Base-by-base conservation (phyloP, 2,888 invertebrate genomes). In the Drosophila ezoana region DNA sequence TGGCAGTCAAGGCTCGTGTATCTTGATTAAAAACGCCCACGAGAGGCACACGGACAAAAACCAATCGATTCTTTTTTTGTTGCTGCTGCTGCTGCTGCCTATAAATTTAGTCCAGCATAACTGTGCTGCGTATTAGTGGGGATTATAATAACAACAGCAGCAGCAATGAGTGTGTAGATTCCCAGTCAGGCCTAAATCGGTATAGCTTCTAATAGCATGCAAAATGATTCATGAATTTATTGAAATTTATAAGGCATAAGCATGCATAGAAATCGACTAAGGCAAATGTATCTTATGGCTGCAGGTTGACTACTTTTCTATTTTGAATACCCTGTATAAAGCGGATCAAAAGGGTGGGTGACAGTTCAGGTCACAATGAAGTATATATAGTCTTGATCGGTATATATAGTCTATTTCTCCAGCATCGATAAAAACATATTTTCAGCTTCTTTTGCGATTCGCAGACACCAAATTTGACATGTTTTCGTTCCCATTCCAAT, bases 191-290 rank as follows among this genome's bases (percentile, higher is more conserved):
- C 74, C 65, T 43, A 35, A 52, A 67, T 57, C 32, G 23, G 45
- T 16, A 52, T 23, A 41, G 53, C 56, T 56, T 47, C 70, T 70
- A 74, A 78, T 77, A 38, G 63, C 52, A 71, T 81, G 77, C 68
- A 82, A 72, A 88, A 83, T 78, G 86, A 88, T 76, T 83, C 88
- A 87, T 76, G 87, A 84, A 77, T 87, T 89, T 87, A 84, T 86
- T 87, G 75, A 87, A 89, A 89, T 86, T 87, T 87, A 85, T 84
- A 79, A 71, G 75, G 74, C 76, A 79, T 62, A 72, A 61, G 60
- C 53, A 59, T 45, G 52, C 52, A 61, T 52, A n/a, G 56, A 48
- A 52, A 53, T 53, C 8, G 54, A 23, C 43, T 40, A 45, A 23
- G 11, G 41, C 23, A 63, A 71, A 51, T 72, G 73, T 76, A 69